A percentile compares a stretch with the other conserved stretches of the same genome.
These are phyloP conservation scores for Lagorchestes hirsutus DNA, from an alignment of 2,797 vertebrate species.

Conservation along the genomic window DNA sequence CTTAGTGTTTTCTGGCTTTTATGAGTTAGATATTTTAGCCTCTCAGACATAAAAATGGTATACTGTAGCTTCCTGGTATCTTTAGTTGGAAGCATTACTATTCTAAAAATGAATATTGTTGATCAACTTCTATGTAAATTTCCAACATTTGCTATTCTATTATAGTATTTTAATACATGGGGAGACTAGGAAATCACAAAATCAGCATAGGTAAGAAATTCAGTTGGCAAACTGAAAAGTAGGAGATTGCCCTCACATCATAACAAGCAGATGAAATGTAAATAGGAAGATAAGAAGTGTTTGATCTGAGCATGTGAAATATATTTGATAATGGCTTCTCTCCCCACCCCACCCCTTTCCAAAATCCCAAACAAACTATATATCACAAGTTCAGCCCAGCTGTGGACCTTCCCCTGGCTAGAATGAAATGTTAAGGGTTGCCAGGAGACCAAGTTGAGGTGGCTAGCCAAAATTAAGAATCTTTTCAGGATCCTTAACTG, in stretches of 20 bases:
- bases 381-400: conserved; percentile 42
- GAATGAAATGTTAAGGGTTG: conserved; percentile 51
- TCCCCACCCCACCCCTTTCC: conserved; percentile 26
- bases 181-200: conserved; percentile 65
- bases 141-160: conserved; percentile 77
- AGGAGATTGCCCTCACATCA: conserved; percentile 60
- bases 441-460: conserved; percentile 56
- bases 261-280: conserved; percentile 57
- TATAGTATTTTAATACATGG: conserved; percentile 72
- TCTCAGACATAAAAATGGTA: conserved; percentile 79
- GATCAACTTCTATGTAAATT: conserved; percentile 74
- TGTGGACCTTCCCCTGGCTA: conserved; percentile 20
- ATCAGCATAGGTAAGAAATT: conserved; percentile 72
- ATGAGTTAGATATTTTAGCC: conserved; percentile 54
- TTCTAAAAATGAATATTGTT: conserved; percentile 74
- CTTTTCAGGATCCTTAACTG: conserved; percentile 16
- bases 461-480: background rate
- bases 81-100: conserved; percentile 60
- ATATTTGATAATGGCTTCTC: conserved; percentile 44
- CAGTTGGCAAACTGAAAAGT: conserved; percentile 60
- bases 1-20: conserved; percentile 63
- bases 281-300: conserved; percentile 65
- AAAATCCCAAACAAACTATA: conserved; percentile 63
- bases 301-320: conserved; percentile 64
- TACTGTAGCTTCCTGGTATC: conserved; percentile 62